Evolutionary conservation across 2,113 vertebrate species (phyloP), one percentile per base, ranked within the genome.

Genomic region (Sylvietta virens): DNA sequence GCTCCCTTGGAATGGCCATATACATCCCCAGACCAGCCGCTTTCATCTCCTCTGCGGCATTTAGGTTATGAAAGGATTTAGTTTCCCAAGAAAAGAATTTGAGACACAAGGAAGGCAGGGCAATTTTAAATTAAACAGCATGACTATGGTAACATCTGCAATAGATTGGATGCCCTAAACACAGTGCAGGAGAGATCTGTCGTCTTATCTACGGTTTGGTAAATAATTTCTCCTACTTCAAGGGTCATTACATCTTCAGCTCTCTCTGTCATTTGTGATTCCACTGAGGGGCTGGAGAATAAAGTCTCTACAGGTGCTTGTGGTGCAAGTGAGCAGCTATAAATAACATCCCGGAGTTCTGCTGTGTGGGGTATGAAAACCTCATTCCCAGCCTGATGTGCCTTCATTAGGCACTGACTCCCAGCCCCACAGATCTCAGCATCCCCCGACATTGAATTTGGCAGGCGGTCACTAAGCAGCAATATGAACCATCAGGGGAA

Each of bases 201-300:
- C 56, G 2, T 27, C 93, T 95, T 95, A 94, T 93, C 94, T 93
- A 88, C 2, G 48, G 92, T 94, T 95, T 94, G 95, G 93, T 96
- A 96, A 97, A 96, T 96, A 95, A 96, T 97, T 96, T 94, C 95
- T 97, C 40, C 92, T 86, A 81, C 95, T 90, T 94, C 86, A 88
- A 94, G 92, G 90, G 94, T 93, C 95, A 90, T 97, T 96, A 94
- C 82, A 42, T 78, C 93, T 81, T 86, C 92, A 84, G 94, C 90
- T 95, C 92, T 61, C 74, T 62, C 94, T 96, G 93, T 96, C 94
- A 86, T 92, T 90, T 97, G 90, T 94, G 88, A 96, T 96, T 95
- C 95, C 90, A 80, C 37, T 53, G 91, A 91, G 70, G 53, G 74
- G 70, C 27, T 85, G 86, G 86, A 94, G 81, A 91, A 92, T 95